Evolutionary conservation across 1,140 invertebrate species (phyloP), one percentile per base, ranked within the genome.

Genomic region (Radopholus similis): DNA sequence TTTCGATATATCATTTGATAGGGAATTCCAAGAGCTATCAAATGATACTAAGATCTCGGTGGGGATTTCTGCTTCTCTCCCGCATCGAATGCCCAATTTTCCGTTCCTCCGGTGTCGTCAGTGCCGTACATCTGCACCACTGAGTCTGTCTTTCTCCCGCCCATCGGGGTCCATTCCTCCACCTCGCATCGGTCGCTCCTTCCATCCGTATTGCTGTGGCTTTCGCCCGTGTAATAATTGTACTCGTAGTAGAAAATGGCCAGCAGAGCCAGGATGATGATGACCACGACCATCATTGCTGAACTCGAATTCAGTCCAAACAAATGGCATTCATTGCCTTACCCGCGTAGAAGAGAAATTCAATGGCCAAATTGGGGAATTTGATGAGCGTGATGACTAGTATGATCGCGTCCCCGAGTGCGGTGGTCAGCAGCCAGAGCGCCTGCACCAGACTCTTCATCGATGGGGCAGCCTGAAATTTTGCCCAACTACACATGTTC

Each of bases 391-490:
- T 89, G 40, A 96, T 87, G 23, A 95, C 87, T 2, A 95, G 88
- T 6, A 92, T 90, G 56, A 96, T 88, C 4, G 95, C 83, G 83
- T 96, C 95, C 23, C 94, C 94, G 77, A 93, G 86, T 0, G 93
- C 90, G 6, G 90, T 89, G 0, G 92, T 93, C 1, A 96, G 80
- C 26, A 94, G 85, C 90, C 91, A 96, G 2, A 88, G 87, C 5
- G 93, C 91, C 80, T 91, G 89, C 28, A 97, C 82, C 0, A 97
- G 87, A 0, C 83, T 83, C 64, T 85, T 86, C 84, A 86, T 83
- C 30, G 81, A 81, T 2, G 80, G 73, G 2, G 85, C 84, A 21
- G 85, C 84, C 83, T 86, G n/a, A 47, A 60, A 13, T n/a, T n/a
- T n/a, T n/a, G n/a, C n/a, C n/a, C n/a, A n/a, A n/a, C n/a, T n/a